Evolutionary conservation across 2,797 vertebrate species (phyloP).

Genomic region (Odontamblyopus lacepedii): DNA sequence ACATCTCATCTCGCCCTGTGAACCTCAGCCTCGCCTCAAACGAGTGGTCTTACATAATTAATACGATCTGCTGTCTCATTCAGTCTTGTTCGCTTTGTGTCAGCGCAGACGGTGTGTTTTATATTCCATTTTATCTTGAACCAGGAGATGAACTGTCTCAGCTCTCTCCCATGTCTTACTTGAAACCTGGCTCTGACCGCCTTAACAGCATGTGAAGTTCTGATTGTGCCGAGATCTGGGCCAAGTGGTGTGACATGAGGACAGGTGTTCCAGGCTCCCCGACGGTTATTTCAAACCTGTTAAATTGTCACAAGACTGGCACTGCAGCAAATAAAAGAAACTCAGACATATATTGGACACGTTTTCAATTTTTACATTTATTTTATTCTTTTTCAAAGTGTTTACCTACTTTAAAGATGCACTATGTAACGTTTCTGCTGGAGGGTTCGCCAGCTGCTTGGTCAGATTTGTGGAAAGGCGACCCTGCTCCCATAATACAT

Average conservation of each 20-base stretch:
- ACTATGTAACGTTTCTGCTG: too few relatives aligned
- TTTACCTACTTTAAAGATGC: too few relatives aligned
- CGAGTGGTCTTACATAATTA: constrained; percentile 78
- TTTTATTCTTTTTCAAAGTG: too few relatives aligned
- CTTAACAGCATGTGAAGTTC: constrained; percentile 62
- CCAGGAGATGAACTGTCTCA: constrained; percentile 46
- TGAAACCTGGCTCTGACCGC: constrained; percentile 26
- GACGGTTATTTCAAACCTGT: constrained; percentile 31
- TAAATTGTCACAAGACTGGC: constrained; percentile 33
- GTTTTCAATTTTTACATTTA: neutral
- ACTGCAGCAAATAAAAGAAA: constrained; percentile 29
- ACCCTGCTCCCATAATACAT: too few relatives aligned
- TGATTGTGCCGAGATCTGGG: constrained; percentile 39
- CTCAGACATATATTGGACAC: neutral
- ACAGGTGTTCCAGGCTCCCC: constrained; percentile 29
- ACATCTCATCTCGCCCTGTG: constrained; percentile 55
- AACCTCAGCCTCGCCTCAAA: constrained; percentile 63
- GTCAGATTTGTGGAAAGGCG: too few relatives aligned
- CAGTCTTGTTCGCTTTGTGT: constrained; percentile 74
- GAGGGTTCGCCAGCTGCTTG: too few relatives aligned
- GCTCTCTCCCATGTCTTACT: constrained; percentile 31
- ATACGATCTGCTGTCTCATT: constrained; percentile 77
- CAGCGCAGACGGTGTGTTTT: constrained; percentile 69
- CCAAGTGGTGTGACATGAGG: constrained; percentile 37
- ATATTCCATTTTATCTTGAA: constrained; percentile 79